A percentile compares a stretch with the other conserved stretches of the same genome.
phyloP scores from a whole-genome alignment of 2,888 invertebrate species.

The Tachina fera region DNA sequence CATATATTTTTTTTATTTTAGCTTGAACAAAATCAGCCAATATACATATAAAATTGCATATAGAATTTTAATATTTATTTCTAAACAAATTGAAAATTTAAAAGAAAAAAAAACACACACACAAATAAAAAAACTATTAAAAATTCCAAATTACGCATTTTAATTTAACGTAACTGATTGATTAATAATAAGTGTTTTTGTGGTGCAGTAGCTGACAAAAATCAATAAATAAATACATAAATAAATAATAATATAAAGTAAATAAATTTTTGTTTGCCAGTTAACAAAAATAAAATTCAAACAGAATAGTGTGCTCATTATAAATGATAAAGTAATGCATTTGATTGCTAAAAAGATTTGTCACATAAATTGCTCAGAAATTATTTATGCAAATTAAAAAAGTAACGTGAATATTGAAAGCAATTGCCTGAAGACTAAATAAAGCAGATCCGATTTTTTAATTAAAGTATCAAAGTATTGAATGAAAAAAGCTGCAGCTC shows the following conservation, averaged over 20 bases:
- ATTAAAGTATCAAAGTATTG: background rate
- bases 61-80: slow-evolving; percentile 23
- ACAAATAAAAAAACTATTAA: slow-evolving; percentile 3
- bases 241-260: background rate
- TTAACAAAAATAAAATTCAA: slow-evolving; percentile 7
- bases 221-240: slow-evolving; percentile 8
- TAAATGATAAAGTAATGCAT: slow-evolving; percentile 12
- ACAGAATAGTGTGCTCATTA: background rate
- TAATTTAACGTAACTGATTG: background rate
- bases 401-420: background rate
- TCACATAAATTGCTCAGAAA: background rate
- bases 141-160: slow-evolving; percentile 63
- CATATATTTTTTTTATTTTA: slow-evolving; percentile 24
- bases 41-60: slow-evolving; percentile 15
- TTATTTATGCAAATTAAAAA: background rate
- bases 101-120: background rate
- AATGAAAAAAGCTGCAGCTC: background rate
- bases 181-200: slow-evolving; percentile 12
- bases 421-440: background rate
- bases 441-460: background rate
- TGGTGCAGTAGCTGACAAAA: slow-evolving; percentile 17
- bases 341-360: background rate
- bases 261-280: background rate
- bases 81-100: slow-evolving; percentile 16
- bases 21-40: slow-evolving; percentile 7